Base-by-base conservation (phyloP, 35 echinoderm and acorn worm species). In the Acanthaster planci region DNA sequence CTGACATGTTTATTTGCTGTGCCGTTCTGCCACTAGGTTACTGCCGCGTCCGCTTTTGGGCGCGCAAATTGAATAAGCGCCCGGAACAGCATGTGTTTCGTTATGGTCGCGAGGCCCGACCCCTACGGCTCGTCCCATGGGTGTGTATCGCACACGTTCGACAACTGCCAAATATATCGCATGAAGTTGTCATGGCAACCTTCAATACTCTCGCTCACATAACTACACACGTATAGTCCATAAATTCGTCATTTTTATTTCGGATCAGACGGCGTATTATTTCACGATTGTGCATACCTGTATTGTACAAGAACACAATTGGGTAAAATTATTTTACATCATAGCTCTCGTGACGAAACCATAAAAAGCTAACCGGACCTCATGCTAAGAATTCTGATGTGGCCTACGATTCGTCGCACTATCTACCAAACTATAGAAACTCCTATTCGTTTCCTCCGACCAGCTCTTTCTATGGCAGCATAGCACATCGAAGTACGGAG, bases 21-120 rank as follows among this genome's bases (percentile, higher is more conserved):
- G 64, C 34, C 34, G 64, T 72, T 72, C 64, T 26, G 64, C 64
- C 26, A 72, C 22, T 14, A 72, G 23, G 64, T 72, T 31, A 14
- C 60, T 23, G 22, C 34, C 30, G 23, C 23, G 64, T 72, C 64
- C 64, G 34, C 34, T 72, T 72, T 72, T 29, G 34, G 64, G 29
- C 64, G 64, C 64, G 64, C 64, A 72, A 72, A 72, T 72, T 72
- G 64, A 72, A 72, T 72, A 26, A 72, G 26, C 0, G 23, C 64
- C 7, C 64, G 64, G 29, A 26, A 8, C 26, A 72, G 64, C 64
- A 72, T 72, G 26, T 72, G 64, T 72, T 72, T 47, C 10, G 64
- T 72, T 72, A 26, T 72, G 26, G 64, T 72, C 64, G 30, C 64
- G 26, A 27, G 64, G 23, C 26, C 23, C 64, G 14, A 31, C 10